phyloP scores from a whole-genome alignment of 2,888 invertebrate genomes.

The Torymus aiolomorphi region DNA sequence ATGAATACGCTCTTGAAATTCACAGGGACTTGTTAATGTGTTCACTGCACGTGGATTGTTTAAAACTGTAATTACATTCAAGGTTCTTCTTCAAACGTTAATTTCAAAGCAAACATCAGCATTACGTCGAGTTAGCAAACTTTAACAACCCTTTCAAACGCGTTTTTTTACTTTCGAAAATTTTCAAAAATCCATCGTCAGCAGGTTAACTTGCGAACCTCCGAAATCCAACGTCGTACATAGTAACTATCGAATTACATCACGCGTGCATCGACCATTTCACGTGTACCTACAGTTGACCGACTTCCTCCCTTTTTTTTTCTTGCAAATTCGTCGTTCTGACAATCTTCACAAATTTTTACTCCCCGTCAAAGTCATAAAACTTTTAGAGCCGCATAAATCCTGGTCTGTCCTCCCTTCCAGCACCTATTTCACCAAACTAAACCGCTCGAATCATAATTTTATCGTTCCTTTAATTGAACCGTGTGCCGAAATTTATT shows the following conservation, averaged over 20 bases:
- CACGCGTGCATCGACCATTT: constrained; percentile 30
- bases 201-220: no score
- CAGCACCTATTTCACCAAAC: neutral
- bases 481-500: constrained; percentile 50
- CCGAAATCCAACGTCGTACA: constrained; percentile 1
- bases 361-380: constrained; percentile 51
- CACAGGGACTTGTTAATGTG: neutral
- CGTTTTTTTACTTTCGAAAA: constrained; percentile 5
- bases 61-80: neutral
- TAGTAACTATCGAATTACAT: constrained; percentile 11
- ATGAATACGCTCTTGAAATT: neutral
- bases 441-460: constrained; percentile 55
- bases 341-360: constrained; percentile 53
- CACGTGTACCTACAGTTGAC: neutral
- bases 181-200: constrained; percentile 16
- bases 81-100: constrained; percentile 14
- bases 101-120: constrained; percentile 23
- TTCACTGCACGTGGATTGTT: neutral
- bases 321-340: constrained; percentile 37
- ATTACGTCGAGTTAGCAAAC: constrained; percentile 12
- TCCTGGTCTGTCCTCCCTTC: constrained; percentile 3
- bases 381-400: constrained; percentile 56
- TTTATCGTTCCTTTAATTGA: constrained; percentile 57
- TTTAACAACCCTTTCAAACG: neutral
- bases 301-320: constrained; percentile 9